Evolutionary conservation across 1,140 invertebrate species (phyloP).

Genomic region (Pachypeltis micranthus): DNA sequence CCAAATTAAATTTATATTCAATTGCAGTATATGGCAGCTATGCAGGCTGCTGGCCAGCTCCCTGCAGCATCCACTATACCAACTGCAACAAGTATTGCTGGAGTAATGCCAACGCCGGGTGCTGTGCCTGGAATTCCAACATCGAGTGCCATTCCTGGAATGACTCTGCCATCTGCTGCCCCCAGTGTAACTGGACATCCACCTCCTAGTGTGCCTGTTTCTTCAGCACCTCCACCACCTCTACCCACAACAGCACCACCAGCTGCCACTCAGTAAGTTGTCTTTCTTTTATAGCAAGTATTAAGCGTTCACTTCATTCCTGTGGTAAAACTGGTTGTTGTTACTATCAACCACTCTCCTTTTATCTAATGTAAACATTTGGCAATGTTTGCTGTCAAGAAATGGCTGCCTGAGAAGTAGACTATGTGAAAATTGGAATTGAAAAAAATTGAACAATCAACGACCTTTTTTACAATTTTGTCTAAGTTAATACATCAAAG

Average conservation of each 20-base stretch:
- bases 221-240: neutral
- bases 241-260: neutral
- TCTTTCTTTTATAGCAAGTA: neutral
- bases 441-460: too few species aligned
- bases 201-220: neutral
- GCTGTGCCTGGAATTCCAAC: too few species aligned
- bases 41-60: conserved; percentile 12
- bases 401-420: neutral
- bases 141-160: too few species aligned
- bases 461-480: too few species aligned
- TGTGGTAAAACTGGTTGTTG: neutral
- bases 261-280: conserved; percentile 8
- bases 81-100: too few species aligned
- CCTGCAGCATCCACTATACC: neutral
- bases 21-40: conserved; percentile 15
- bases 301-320: neutral
- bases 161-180: too few species aligned
- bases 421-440: too few species aligned
- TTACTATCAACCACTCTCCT: neutral
- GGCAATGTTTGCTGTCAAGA: neutral
- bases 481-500: too few species aligned
- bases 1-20: conserved; percentile 18
- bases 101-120: too few species aligned
- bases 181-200: neutral
- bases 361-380: neutral